Conservation (phyloP, 2,888 invertebrate species). For the Andrena chrysosceles region DNA sequence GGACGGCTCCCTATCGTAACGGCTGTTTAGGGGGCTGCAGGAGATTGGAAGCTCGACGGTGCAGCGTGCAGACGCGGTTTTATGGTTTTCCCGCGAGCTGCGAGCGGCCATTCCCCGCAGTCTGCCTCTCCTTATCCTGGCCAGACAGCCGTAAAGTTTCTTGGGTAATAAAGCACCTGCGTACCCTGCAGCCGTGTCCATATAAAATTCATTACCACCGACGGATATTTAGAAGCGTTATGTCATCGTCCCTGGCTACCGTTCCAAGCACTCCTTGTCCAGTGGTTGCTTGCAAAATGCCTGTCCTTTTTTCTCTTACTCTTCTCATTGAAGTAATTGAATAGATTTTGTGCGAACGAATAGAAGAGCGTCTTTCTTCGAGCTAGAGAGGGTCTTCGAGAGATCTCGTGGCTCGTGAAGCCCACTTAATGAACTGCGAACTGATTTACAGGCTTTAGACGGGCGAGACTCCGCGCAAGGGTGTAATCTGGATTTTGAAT, state of each 20-base stretch:
- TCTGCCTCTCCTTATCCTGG: constrained; percentile 65
- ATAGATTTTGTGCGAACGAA: too few species aligned
- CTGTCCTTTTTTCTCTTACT: too few species aligned
- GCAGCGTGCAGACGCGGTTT: constrained; percentile 75
- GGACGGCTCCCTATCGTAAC: constrained; percentile 40
- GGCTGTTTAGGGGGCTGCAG: constrained; percentile 41
- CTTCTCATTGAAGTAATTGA: too few species aligned
- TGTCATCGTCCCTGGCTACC: constrained; percentile 43
- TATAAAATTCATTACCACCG: constrained; percentile 58
- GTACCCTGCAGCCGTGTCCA: constrained; percentile 45
- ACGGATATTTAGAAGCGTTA: constrained; percentile 46
- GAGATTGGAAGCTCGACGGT: constrained; percentile 72
- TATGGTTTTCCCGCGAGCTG: constrained; percentile 80
- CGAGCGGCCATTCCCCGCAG: constrained; percentile 71
- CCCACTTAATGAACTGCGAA: constrained; percentile 40
- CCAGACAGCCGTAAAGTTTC: constrained; percentile 60
- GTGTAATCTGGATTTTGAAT: constrained; percentile 22
- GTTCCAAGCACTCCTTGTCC: not conserved
- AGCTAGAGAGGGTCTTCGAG: not conserved
- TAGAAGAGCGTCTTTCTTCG: too few species aligned
- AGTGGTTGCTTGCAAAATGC: not conserved
- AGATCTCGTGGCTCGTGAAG: not conserved
- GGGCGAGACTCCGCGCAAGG: not conserved
- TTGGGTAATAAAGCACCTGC: constrained; percentile 61
- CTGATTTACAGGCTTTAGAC: constrained; percentile 33